Conservation (phyloP, 2,888 invertebrate genomes). For the Temnothorax ravouxi region DNA sequence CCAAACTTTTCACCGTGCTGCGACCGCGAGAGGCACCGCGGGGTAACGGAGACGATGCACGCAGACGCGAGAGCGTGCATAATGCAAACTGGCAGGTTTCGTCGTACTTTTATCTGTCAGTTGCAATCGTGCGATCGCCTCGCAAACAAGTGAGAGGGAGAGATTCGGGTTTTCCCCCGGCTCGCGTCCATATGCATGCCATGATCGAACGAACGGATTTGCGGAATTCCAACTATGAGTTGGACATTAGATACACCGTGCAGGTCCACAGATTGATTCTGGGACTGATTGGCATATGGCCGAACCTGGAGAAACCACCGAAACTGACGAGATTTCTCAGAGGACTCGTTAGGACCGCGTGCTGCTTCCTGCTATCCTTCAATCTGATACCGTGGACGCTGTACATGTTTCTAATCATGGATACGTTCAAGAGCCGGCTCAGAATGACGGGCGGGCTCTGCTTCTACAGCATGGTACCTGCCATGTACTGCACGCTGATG, state of each 20-base stretch:
- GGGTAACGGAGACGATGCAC: not conserved
- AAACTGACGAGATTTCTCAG: not conserved
- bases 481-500: slow-evolving; percentile 69
- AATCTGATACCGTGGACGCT: slow-evolving; percentile 71
- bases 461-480: slow-evolving; percentile 69
- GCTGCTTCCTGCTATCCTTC: slow-evolving; percentile 70
- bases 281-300: slow-evolving; percentile 70
- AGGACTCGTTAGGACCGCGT: not conserved
- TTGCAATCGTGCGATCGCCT: not conserved
- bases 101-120: slow-evolving; percentile 9
- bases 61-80: slow-evolving; percentile 24
- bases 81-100: not conserved
- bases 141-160: not conserved
- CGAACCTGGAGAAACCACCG: slow-evolving; percentile 25
- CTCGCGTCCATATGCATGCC: not conserved
- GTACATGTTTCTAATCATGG: slow-evolving; percentile 67
- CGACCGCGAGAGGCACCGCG: not conserved
- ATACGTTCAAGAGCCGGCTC: slow-evolving; percentile 54
- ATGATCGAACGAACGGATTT: not conserved
- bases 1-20: slow-evolving; percentile 7
- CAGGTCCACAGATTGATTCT: slow-evolving; percentile 65
- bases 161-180: not conserved
- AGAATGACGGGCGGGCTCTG: slow-evolving; percentile 72
- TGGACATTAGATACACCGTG: slow-evolving; percentile 66
- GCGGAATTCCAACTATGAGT: slow-evolving; percentile 2